Base-by-base conservation (phyloP, 1,140 invertebrate species). In the Cydia pomonella region DNA sequence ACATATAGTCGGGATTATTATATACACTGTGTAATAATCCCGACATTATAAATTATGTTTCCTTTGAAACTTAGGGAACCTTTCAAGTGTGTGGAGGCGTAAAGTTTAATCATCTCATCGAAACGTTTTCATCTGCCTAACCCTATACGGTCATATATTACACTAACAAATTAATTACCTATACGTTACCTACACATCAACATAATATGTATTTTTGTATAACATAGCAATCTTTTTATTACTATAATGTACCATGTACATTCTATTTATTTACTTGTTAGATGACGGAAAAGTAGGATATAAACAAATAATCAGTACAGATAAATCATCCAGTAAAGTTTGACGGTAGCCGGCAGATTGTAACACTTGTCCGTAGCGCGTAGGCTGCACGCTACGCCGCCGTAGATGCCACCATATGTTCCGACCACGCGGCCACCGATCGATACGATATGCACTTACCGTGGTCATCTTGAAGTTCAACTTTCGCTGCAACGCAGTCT, bases 391-490 rank as follows among this genome's bases (percentile, higher is more conserved):
- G 84, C 84, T 90, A 89, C 87, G 84, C 72, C 75, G 44, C 80
- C 84, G 86, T 88, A 89, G 87, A 80, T 74, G 81, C 79, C 77
- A 90, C 85, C 91, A 91, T 90, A 91, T 90, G 88, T 90, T 90
- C 77, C 71, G 82, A 86, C 87, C 88, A 90, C 87, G 89, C 83
- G 91, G 85, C 69, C 71, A 23, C 63, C 86, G 89, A 92, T 92
- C 91, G 89, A 92, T 92, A 89, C 75, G 84, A 85, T 84, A 87
- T 92, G 90, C 90, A 93, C 91, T 92, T 87, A 93, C 91, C 91
- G 91, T 89, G 83, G 86, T 93, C 89, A 93, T 89, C 86, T 92
- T 92, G 91, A 91, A 93, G 88, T 90, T 92, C 77, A 93, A 83
- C 85, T 92, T 92, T 75, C 91, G 87, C 87, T 93, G 91, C 88